Base-by-base conservation (phyloP, 1,140 invertebrate species). In the Drosophila truncata region DNA sequence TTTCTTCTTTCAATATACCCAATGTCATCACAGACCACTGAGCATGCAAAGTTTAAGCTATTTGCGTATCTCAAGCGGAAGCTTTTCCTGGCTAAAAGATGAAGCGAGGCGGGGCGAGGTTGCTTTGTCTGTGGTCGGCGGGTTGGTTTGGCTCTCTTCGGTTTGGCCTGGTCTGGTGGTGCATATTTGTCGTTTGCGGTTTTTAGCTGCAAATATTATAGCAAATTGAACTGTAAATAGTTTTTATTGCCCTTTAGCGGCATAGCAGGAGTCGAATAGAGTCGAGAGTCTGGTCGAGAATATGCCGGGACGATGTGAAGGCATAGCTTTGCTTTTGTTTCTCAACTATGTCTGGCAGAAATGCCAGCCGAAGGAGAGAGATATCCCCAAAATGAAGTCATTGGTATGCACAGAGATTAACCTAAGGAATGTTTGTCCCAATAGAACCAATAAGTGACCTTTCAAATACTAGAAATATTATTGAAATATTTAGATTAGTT, bases 161-260 rank as follows among this genome's bases (percentile, higher is more conserved):
- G 46, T 41, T 71, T 42, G 74, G 65, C 66, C 47, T 69, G 61
- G 55, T 76, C 54, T 74, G 57, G 63, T 76, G 81, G 42, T 80
- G 64, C 84, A 87, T 88, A 87, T 87, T 87, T 87, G 84, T 88
- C 84, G 84, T 80, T 88, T 87, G 84, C 41, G 84, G 84, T 71
- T 61, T 63, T 60, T 52, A 88, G 67, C 80, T 88, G 80, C 84
- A 87, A 87, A 87, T 87, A 87, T 84, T 88, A 87, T 87, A 84
- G 84, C 85, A 87, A 87, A 87, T 87, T 87, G 84, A 87, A 87
- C 85, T 88, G 84, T 90, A 87, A 87, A 87, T 87, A 87, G 84
- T 87, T 87, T 78, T 87, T 87, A 87, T 87, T 80, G 84, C 80
- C 84, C 72, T 71, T 70, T 67, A 67, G 78, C 75, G 84, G 42